These are phyloP conservation scores for Seladonia tumulorum DNA, from an alignment of 2,888 invertebrate species.

Conservation along the genomic window DNA sequence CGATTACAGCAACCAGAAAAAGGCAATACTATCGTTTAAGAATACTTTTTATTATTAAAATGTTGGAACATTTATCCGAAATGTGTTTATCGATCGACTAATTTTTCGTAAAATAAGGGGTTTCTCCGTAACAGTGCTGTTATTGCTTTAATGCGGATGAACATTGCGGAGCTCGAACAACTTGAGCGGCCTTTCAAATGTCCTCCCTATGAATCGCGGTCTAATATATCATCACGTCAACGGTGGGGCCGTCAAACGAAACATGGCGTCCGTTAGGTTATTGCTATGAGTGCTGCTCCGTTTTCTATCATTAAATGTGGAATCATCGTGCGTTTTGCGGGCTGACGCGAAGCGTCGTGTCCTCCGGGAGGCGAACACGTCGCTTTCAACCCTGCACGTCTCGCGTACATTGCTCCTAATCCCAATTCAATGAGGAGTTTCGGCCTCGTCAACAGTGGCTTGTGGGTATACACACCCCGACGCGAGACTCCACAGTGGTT, in stretches of 20 bases:
- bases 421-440: conserved; percentile 62
- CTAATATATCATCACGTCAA: conserved; percentile 67
- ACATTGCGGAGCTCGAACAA: conserved; percentile 18
- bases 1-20: background rate
- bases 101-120: background rate
- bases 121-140: background rate
- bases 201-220: conserved; percentile 54
- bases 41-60: background rate
- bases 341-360: conserved; percentile 78
- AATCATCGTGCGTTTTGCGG: conserved; percentile 74
- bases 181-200: conserved; percentile 39
- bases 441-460: conserved; percentile 80
- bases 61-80: background rate
- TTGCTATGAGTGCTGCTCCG: conserved; percentile 78
- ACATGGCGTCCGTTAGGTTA: conserved; percentile 83
- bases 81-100: conserved; percentile 5
- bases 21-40: background rate
- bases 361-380: conserved; percentile 75
- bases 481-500: conserved; percentile 69
- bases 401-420: conserved; percentile 55
- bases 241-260: conserved; percentile 76
- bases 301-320: conserved; percentile 77
- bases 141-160: conserved; percentile 19
- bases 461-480: conserved; percentile 81
- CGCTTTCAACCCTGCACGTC: conserved; percentile 65